Conservation (phyloP, 2,888 invertebrate genomes). For the Drosophila acutilabella region DNA sequence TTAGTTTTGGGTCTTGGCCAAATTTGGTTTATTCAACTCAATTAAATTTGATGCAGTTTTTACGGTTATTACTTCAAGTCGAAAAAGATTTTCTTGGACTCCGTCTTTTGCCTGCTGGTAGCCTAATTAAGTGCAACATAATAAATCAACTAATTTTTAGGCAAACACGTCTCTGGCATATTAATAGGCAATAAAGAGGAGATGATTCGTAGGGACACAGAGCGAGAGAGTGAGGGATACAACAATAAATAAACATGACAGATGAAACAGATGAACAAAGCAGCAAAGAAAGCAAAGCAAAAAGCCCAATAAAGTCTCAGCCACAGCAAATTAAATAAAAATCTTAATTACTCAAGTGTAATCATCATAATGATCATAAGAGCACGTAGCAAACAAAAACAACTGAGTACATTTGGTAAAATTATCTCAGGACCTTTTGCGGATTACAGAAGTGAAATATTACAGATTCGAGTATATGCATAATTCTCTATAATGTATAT, state of each 20-base stretch:
- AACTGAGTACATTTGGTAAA: neutral
- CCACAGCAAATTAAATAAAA: slow-evolving; percentile 29
- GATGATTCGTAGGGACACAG: neutral
- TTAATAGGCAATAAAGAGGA: slow-evolving; percentile 57
- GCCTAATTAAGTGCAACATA: slow-evolving; percentile 65
- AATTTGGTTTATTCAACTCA: slow-evolving; percentile 23
- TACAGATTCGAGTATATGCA: too few relatives aligned
- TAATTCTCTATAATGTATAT: too few relatives aligned
- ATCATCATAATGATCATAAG: slow-evolving; percentile 40
- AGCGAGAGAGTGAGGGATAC: neutral
- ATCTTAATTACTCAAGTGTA: slow-evolving; percentile 48
- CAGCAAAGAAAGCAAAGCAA: slow-evolving; percentile 4
- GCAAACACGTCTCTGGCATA: slow-evolving; percentile 60
- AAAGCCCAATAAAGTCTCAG: slow-evolving; percentile 6
- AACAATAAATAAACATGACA: slow-evolving; percentile 65
- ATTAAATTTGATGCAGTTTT: slow-evolving; percentile 29
- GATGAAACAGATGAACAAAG: slow-evolving; percentile 36
- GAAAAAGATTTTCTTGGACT: neutral
- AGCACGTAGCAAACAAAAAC: slow-evolving; percentile 13
- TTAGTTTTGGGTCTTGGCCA: slow-evolving; percentile 39
- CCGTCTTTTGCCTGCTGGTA: neutral
- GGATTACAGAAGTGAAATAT: slow-evolving; percentile 2
- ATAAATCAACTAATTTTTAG: slow-evolving; percentile 57
- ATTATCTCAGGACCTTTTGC: slow-evolving; percentile 17
- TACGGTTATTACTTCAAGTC: slow-evolving; percentile 43